Conservation (phyloP, 2,797 vertebrate genomes). For the Nannoperca obscura region DNA sequence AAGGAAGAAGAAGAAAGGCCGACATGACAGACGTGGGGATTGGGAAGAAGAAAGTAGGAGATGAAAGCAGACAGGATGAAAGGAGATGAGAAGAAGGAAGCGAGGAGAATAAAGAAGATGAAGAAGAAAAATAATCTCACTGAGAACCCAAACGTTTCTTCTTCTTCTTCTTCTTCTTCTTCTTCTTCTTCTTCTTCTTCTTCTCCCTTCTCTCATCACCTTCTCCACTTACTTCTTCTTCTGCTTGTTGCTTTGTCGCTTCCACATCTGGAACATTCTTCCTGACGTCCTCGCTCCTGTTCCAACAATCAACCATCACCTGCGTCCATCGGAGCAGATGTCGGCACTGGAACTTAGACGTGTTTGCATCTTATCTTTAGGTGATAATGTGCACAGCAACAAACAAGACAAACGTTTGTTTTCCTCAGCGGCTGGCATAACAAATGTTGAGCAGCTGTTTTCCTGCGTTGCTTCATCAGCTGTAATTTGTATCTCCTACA, state of each 20-base stretch:
- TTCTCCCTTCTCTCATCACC: slow-evolving; percentile 6
- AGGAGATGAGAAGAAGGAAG: slow-evolving; percentile 10
- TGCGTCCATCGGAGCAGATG: slow-evolving; percentile 46
- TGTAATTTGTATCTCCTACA: slow-evolving; percentile 18
- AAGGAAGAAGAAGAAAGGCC: neutral
- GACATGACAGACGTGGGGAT: neutral
- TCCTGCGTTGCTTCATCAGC: slow-evolving; percentile 36
- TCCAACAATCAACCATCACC: slow-evolving; percentile 56
- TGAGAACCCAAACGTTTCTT: slow-evolving; percentile 15
- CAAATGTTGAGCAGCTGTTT: slow-evolving; percentile 18
- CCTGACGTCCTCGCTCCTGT: slow-evolving; percentile 36
- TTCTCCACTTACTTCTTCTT: neutral
- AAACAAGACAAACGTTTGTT: slow-evolving; percentile 8
- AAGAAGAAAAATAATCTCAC: too few relatives aligned
- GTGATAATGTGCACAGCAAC: slow-evolving; percentile 9
- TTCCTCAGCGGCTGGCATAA: neutral
- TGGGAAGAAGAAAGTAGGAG: neutral
- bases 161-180: neutral
- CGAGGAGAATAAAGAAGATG: neutral
- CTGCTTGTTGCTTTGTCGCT: neutral
- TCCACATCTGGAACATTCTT: slow-evolving; percentile 69
- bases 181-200: too few relatives aligned
- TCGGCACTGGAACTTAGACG: slow-evolving; percentile 45
- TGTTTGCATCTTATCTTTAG: neutral
- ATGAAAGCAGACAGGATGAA: slow-evolving; percentile 21